phyloP scores from a whole-genome alignment of 2,888 invertebrate species.

The Phyto melanocephala region DNA sequence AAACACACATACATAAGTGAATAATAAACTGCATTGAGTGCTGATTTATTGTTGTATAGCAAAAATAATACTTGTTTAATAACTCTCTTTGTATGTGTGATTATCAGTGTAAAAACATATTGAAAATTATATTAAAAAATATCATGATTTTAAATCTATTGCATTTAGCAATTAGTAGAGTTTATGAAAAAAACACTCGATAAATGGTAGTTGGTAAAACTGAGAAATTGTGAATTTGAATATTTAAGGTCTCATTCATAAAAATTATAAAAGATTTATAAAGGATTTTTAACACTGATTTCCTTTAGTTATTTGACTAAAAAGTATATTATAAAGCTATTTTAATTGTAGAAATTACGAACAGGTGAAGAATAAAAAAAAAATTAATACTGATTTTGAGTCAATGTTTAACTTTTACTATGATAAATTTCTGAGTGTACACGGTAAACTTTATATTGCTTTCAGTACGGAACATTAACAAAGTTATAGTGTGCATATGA shows the following conservation, averaged over 20 bases:
- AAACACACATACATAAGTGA: too few relatives aligned
- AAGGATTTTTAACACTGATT: too few relatives aligned
- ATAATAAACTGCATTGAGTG: neutral
- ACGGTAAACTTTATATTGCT: neutral
- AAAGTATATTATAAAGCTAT: too few relatives aligned
- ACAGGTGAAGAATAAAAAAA: too few relatives aligned
- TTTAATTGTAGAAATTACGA: too few relatives aligned
- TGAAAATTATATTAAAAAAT: constrained; percentile 47
- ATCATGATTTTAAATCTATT: constrained; percentile 30
- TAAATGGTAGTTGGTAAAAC: too few relatives aligned
- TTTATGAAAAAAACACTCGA: constrained; percentile 4
- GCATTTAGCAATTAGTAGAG: constrained; percentile 25
- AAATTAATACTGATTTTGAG: too few relatives aligned
- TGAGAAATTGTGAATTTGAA: too few relatives aligned
- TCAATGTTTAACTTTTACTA: too few relatives aligned
- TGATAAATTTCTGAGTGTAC: constrained; percentile 18
- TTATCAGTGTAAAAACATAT: constrained; percentile 22
- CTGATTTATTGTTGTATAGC: neutral
- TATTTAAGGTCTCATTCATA: too few relatives aligned
- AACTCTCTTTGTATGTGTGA: neutral
- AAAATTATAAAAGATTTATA: too few relatives aligned
- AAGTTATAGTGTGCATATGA: constrained; percentile 48
- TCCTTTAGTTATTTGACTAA: too few relatives aligned
- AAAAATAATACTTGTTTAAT: neutral
- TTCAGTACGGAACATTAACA: constrained; percentile 33